Base-by-base conservation (phyloP, 1,140 invertebrate genomes). In the Temnothorax nylanderi region DNA sequence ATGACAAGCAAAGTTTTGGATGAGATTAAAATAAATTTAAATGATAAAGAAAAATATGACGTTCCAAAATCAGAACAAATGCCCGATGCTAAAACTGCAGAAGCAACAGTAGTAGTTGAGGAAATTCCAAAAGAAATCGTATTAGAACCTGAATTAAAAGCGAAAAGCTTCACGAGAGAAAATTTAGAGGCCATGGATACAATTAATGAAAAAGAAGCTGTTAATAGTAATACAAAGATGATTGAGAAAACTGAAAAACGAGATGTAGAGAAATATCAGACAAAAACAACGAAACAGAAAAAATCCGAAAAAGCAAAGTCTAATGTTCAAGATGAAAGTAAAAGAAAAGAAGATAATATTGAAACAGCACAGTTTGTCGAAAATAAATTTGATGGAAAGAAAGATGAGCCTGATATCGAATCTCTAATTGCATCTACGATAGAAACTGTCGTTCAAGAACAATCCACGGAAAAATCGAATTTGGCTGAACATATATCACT, bases 231-330 rank as follows among this genome's bases (percentile, higher is more conserved):
- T 51, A 75, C 49, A 10, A 49, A 74, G 11, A 21, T 16, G 0
- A 60, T 60, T 78, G 88, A 74, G 11, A 37, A 49, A 54, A 21
- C 4, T 21, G 41, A 37, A 47, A 58, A 60, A 37, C 26, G 0
- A 32, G 49, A 51, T 21, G n/a, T 13, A 26, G 60, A 67, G 13
- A 64, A 80, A 58, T 32, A 32, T 69, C 67, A 32, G 4, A 64
- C 2, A 8, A 72, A 58, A 82, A 44, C 32, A 18, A 64, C 34
- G 32, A 62, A 81, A 56, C 76, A 81, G 26, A 74, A 85, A 41
- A 92, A 56, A 60, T 69, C 16, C 0, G 65, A 71, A 6, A 65
- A 85, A 77, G 32, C 69, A 13, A 77, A 54, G 2, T 47, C 18
- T 8, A 47, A 32, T 51, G 11, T 21, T 54, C 54, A 76, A 37